phyloP scores from a whole-genome alignment of 2,888 invertebrate species.

The Mylabris sibirica region DNA sequence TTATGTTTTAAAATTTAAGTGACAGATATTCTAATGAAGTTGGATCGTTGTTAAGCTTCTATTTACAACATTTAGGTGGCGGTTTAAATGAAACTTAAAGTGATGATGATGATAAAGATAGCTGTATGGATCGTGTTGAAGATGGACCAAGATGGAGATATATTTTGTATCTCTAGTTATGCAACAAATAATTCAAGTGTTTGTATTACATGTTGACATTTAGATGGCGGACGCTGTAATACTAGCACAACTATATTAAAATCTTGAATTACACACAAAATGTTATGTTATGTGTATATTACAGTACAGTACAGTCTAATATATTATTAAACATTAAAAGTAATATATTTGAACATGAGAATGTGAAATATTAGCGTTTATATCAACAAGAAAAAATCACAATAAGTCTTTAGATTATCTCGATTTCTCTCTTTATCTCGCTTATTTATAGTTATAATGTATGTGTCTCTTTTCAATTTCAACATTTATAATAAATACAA shows the following conservation, averaged over 20 bases:
- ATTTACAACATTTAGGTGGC: neutral
- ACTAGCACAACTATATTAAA: neutral
- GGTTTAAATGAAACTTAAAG: neutral
- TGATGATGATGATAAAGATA: neutral
- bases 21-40: neutral
- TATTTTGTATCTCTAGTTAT: slow-evolving; percentile 5
- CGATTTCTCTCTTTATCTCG: too few relatives aligned
- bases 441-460: too few relatives aligned
- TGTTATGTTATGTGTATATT: neutral
- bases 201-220: neutral
- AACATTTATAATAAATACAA: neutral
- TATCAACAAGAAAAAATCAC: too few relatives aligned
- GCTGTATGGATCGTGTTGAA: too few relatives aligned
- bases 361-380: too few relatives aligned
- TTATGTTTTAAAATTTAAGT: neutral
- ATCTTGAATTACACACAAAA: neutral
- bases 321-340: neutral
- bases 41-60: neutral
- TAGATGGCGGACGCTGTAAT: neutral
- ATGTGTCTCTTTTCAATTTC: neutral
- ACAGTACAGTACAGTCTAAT: neutral
- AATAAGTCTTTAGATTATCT: too few relatives aligned
- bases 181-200: slow-evolving; percentile 6
- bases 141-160: neutral
- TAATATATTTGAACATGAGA: neutral